A percentile compares a stretch with the other conserved stretches of the same genome.
phyloP scores from a whole-genome alignment of 2,888 invertebrate genomes.

The Campopleginae sp. region DNA sequence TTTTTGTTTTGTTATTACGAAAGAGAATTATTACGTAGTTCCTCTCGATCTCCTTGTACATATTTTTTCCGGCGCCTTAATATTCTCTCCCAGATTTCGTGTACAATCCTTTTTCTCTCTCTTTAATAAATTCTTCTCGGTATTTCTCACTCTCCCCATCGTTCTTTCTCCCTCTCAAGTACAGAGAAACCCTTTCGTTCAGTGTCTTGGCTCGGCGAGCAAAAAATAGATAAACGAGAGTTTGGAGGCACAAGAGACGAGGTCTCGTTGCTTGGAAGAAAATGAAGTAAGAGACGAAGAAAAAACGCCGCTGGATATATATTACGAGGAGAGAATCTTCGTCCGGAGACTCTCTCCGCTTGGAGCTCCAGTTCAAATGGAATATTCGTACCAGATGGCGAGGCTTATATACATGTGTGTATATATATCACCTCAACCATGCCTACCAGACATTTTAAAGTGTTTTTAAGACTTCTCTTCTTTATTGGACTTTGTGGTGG shows the following conservation, averaged over 20 bases:
- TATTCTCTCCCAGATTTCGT: neutral
- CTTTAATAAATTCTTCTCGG: conserved; percentile 24
- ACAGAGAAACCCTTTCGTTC: conserved; percentile 16
- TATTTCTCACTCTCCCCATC: neutral
- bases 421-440: neutral
- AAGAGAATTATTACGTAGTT: conserved; percentile 50
- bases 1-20: conserved; percentile 52
- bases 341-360: neutral
- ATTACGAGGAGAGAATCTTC: conserved; percentile 26
- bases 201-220: conserved; percentile 4
- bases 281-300: conserved; percentile 16
- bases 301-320: conserved; percentile 17
- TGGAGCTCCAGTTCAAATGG: conserved; percentile 20
- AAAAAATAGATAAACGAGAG: conserved; percentile 36
- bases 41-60: conserved; percentile 7
- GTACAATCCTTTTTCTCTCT: conserved; percentile 13
- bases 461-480: neutral
- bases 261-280: conserved; percentile 22
- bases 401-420: neutral
- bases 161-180: neutral
- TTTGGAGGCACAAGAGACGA: conserved; percentile 10
- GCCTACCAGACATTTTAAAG: conserved; percentile 17
- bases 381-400: conserved; percentile 3
- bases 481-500: neutral
- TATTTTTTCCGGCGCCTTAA: conserved; percentile 3